Base-by-base conservation (phyloP, 2,888 invertebrate species). In the Macrophya annulata region DNA sequence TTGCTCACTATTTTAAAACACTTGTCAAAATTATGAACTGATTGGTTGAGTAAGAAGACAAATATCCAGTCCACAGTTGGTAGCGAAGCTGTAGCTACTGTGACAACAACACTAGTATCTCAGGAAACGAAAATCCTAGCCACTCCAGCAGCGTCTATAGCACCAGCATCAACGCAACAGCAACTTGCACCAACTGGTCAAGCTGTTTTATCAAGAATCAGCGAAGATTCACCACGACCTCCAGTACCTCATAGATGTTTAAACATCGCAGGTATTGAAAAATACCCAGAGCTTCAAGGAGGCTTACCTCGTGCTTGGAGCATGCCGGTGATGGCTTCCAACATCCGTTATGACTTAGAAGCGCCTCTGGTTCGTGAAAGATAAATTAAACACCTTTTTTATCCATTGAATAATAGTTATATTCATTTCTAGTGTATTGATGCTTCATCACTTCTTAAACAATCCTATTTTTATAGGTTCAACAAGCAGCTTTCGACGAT, bases 401-500 rank as follows among this genome's bases (percentile, higher is more conserved):
- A 31, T 0, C 71, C 68, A 21, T 45, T 48, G 15, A 62, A 31
- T 51, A 71, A 4, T 25, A 25, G 21, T 43, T 15, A 21, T 40
- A 9, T 62, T 77, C 59, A 62, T 71, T 77, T 48, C 51, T 37
- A 10, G 40, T 76, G 1, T 43, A 0, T 40, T 43, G 81, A 81
- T 79, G 9, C 21, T 85, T 82, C n/a, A 40, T 65, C 62, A 45
- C 55, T 84, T 40, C 25, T 59, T 68, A 25, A 77, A 4, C 43
- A 37, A 25, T 15, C 45, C 43, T 59, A 71, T 51, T 84, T 21
- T 68, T 10, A 17, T 88, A 93, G 93, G 89, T 98, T 83, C 98
- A 98, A 92, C 97, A 98, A 93, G 98, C 98, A 72, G 96, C 97
- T 68, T 97, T 98, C 94, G 98, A 98, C 93, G 97, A 97, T 93